phyloP scores from a whole-genome alignment of 2,113 vertebrate genomes.

The Tragelaphus scriptus region DNA sequence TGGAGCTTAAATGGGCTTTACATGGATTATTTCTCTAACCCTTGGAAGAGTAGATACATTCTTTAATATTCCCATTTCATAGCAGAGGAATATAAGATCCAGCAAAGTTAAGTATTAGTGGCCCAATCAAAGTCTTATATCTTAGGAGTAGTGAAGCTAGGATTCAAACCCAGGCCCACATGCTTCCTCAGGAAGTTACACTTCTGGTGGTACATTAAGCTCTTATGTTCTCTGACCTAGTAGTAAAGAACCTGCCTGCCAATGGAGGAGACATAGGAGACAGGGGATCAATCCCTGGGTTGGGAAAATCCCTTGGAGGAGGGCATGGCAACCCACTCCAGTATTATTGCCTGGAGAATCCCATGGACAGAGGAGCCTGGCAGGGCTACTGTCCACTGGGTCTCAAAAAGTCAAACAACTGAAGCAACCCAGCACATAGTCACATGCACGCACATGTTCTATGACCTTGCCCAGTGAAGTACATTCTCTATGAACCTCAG shows the following conservation, averaged over 20 bases:
- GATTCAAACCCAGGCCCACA: background rate
- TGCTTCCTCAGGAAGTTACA: background rate
- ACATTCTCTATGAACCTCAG: background rate
- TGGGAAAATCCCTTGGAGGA: background rate
- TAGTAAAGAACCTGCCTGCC: background rate
- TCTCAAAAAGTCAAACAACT: background rate
- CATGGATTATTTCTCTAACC: background rate
- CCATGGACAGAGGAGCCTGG: background rate
- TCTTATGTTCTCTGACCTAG: background rate
- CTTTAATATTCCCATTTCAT: background rate
- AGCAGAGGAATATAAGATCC: background rate
- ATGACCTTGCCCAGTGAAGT: background rate
- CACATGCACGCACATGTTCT: background rate
- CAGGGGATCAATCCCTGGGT: background rate
- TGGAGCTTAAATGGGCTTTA: background rate
- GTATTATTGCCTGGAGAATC: background rate
- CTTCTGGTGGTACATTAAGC: background rate
- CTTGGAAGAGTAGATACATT: background rate
- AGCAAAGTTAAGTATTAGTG: background rate
- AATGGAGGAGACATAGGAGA: background rate
- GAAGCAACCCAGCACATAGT: background rate
- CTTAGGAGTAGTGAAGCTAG: background rate
- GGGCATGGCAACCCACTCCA: background rate
- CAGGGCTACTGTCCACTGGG: background rate
- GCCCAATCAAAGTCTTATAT: background rate